Evolutionary conservation across 2,797 vertebrate species (phyloP).

Genomic region (Philypnodon macrostomus): DNA sequence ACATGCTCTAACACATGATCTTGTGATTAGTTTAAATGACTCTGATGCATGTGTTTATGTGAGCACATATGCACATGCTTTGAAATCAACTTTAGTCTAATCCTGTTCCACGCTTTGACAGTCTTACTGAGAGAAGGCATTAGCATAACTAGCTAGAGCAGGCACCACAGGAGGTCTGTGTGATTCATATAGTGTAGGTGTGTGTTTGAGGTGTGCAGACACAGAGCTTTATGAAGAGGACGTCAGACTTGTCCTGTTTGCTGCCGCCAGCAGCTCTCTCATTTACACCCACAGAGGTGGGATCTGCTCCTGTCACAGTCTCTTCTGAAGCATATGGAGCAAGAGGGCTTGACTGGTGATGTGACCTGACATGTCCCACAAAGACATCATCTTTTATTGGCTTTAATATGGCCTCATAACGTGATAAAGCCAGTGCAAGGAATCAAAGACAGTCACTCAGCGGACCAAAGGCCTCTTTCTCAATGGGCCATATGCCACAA

Average conservation of each 20-base stretch:
- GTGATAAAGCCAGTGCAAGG: not conserved
- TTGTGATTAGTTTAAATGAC: slow-evolving; percentile 59
- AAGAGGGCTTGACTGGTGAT: slow-evolving; percentile 35
- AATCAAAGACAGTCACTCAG: slow-evolving; percentile 5
- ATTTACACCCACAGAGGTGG: slow-evolving; percentile 62
- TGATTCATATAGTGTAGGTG: slow-evolving; percentile 42
- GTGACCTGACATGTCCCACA: slow-evolving; percentile 18
- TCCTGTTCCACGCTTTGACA: slow-evolving; percentile 68
- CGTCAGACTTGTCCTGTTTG: slow-evolving; percentile 34
- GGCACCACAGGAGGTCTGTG: slow-evolving; percentile 56
- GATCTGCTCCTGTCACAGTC: slow-evolving; percentile 24
- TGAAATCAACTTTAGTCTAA: slow-evolving; percentile 74
- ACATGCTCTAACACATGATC: slow-evolving; percentile 30
- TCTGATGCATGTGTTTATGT: slow-evolving; percentile 28
- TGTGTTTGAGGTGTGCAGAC: slow-evolving; percentile 35
- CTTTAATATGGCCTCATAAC: slow-evolving; percentile 5
- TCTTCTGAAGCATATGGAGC: slow-evolving; percentile 28
- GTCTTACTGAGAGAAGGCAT: slow-evolving; percentile 60
- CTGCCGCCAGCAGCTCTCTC: slow-evolving; percentile 45
- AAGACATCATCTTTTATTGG: slow-evolving; percentile 23
- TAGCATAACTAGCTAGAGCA: slow-evolving; percentile 67
- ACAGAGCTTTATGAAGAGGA: slow-evolving; percentile 42
- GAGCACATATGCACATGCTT: slow-evolving; percentile 32
- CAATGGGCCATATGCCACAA: slow-evolving; percentile 2
- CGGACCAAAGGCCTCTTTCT: slow-evolving; percentile 7